These are phyloP conservation scores for Gortyna flavago DNA, from an alignment of 2,888 invertebrate species.

Conservation along the genomic window DNA sequence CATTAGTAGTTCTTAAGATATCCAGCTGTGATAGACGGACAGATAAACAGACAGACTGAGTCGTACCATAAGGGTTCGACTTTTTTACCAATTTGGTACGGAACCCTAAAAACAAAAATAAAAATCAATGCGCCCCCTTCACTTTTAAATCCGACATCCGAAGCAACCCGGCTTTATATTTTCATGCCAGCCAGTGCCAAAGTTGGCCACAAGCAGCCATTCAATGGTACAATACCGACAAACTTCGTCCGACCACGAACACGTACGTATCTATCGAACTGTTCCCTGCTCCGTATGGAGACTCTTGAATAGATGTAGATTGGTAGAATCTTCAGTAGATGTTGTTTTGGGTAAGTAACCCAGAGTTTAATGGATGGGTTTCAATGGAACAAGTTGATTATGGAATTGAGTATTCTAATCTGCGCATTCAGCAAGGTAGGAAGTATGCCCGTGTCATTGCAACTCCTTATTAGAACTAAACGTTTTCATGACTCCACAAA, in stretches of 20 bases:
- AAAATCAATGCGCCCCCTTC: conserved; percentile 1
- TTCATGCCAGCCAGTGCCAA: conserved; percentile 37
- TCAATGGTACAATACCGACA: conserved; percentile 56
- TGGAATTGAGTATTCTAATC: neutral
- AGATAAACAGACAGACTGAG: no score
- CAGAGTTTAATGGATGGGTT: neutral
- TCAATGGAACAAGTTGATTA: conserved; percentile 6
- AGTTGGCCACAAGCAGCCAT: conserved; percentile 57
- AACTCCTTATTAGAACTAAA: neutral
- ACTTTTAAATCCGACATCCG: conserved; percentile 30
- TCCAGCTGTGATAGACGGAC: no score
- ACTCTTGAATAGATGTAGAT: conserved; percentile 42
- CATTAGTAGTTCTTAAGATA: no score
- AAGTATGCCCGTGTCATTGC: neutral
- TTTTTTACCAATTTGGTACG: no score
- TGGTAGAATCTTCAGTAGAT: conserved; percentile 32
- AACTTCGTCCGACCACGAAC: conserved; percentile 61
- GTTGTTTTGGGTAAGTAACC: conserved; percentile 47
- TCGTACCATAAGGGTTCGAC: no score
- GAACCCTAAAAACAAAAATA: neutral
- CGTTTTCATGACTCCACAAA: neutral
- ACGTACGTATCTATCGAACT: conserved; percentile 57
- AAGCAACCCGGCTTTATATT: conserved; percentile 28
- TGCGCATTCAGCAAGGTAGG: neutral
- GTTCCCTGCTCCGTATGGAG: conserved; percentile 45